Percentiles rank a stretch among this genome's conserved stretches.
These are phyloP conservation scores for Patiria miniata DNA, from an alignment of 35 echinoderm and acorn worm species.

Conservation along the genomic window DNA sequence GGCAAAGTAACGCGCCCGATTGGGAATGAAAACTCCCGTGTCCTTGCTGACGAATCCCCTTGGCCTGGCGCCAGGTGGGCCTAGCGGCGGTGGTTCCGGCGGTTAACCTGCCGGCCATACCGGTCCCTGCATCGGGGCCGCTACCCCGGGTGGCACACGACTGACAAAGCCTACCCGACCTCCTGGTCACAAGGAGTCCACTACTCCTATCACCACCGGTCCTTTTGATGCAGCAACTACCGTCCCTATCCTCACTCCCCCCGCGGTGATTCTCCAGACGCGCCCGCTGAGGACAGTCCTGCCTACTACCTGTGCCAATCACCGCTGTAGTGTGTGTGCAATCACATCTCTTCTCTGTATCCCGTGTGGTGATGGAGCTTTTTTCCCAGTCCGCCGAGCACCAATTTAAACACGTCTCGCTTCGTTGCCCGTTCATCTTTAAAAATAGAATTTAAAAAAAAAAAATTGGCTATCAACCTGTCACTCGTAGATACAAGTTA, in stretches of 20 bases:
- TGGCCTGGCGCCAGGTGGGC: slow-evolving; percentile 1
- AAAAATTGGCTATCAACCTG: not conserved
- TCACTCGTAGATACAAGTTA: not conserved
- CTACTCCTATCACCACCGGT: too few relatives aligned
- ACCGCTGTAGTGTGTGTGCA: not conserved
- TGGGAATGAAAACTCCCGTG: not conserved
- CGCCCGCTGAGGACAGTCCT: not conserved
- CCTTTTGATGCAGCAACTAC: too few relatives aligned
- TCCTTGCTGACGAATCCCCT: not conserved
- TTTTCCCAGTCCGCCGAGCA: not conserved
- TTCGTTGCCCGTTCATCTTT: slow-evolving; percentile 25
- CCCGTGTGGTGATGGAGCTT: slow-evolving; percentile 9
- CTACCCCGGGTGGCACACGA: slow-evolving; percentile 1
- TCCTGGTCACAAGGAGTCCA: not conserved
- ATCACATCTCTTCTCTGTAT: not conserved
- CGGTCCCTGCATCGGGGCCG: not conserved
- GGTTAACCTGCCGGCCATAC: slow-evolving; percentile 17
- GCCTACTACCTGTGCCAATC: not conserved
- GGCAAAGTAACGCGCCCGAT: not conserved
- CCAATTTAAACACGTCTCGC: slow-evolving; percentile 30
- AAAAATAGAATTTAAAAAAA: too few relatives aligned
- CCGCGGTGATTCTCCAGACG: not conserved
- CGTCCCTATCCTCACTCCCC: too few relatives aligned
- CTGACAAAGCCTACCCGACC: not conserved
- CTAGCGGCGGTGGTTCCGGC: not conserved